Evolutionary conservation across 2,113 vertebrate genomes (phyloP).

Genomic region (Muscicapa adusta): DNA sequence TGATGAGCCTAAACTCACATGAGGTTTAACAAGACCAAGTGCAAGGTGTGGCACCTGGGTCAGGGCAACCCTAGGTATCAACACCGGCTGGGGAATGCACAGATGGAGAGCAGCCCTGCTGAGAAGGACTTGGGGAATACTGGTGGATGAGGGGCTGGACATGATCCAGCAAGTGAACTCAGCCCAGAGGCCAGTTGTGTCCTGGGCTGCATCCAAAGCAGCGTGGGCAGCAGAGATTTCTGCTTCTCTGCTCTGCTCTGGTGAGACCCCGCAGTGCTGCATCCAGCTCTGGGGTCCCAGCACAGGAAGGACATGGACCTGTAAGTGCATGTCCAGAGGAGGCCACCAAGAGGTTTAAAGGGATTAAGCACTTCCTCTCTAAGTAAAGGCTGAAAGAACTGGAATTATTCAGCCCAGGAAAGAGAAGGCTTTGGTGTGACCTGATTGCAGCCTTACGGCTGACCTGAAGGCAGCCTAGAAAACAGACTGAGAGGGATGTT

Average conservation of each 20-base stretch:
- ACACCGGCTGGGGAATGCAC: neutral
- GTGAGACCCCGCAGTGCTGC: neutral
- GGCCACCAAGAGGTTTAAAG: neutral
- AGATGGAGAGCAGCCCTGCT: neutral
- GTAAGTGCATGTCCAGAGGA: neutral
- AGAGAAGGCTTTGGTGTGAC: neutral
- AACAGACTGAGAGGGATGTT: neutral
- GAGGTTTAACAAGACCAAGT: neutral
- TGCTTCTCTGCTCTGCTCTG: neutral
- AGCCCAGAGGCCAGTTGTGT: no score
- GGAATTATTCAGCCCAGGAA: neutral
- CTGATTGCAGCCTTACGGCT: neutral
- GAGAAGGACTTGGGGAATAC: neutral
- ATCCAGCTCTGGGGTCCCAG: neutral
- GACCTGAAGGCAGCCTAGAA: neutral
- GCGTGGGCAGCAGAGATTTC: neutral
- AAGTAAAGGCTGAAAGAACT: neutral
- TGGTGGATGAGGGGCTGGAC: neutral
- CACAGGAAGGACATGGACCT: neutral
- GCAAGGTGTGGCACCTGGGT: neutral
- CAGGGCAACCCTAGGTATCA: rapidly evolving
- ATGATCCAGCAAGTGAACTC: neutral
- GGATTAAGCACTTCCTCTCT: neutral
- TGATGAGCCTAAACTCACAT: neutral
- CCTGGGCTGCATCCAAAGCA: neutral